Conservation (phyloP, 35 echinoderm and acorn worm genomes). For the Hemicentrotus pulcherrimus region DNA sequence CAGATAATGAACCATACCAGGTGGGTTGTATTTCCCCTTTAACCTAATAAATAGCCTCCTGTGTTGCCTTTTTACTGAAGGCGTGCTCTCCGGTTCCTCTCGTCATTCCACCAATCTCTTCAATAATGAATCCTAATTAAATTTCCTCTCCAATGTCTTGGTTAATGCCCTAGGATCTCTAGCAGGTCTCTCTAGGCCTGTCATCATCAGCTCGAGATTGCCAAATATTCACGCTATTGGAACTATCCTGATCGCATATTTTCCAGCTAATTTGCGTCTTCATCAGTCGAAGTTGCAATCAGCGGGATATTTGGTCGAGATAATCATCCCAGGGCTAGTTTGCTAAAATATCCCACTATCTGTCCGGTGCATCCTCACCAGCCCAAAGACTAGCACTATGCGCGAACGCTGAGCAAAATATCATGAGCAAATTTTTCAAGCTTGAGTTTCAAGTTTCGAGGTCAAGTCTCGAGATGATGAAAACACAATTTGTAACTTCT, state of each 20-base stretch:
- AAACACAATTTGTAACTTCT: no score
- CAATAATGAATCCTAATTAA: conserved; percentile 36
- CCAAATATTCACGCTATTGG: no score
- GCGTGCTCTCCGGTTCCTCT: neutral
- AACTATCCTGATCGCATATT: no score
- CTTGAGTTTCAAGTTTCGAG: no score
- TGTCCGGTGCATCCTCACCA: no score
- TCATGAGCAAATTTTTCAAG: no score
- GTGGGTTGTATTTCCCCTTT: neutral
- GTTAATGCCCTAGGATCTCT: neutral
- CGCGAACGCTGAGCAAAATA: no score
- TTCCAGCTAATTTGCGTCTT: no score
- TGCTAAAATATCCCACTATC: neutral
- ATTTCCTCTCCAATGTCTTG: conserved; percentile 17
- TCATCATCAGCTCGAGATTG: neutral
- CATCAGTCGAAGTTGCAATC: no score
- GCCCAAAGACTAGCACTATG: no score
- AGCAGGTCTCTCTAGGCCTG: neutral
- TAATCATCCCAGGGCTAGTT: neutral
- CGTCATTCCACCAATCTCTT: neutral
- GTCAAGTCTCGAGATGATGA: no score
- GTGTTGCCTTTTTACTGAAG: conserved; percentile 1
- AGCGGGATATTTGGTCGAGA: no score
- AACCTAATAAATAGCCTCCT: conserved; percentile 25
- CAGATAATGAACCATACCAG: neutral